Base-by-base conservation (phyloP, 1,140 invertebrate genomes). In the Rhopalosiphum padi region DNA sequence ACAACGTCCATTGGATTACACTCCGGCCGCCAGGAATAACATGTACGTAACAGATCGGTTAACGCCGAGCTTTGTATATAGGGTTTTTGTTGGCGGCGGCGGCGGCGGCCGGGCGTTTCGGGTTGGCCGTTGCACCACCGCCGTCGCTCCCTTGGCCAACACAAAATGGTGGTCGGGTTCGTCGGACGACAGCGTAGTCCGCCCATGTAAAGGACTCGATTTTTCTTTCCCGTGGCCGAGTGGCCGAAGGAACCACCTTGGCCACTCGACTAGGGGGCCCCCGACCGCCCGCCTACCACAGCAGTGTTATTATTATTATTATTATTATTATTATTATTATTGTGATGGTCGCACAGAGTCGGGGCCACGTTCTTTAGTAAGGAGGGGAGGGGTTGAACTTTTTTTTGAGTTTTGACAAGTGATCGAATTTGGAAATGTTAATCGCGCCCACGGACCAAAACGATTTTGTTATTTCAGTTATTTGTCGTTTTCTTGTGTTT, bases 91-190 rank as follows among this genome's bases (percentile, higher is more conserved):
- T 18, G 51, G 37, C 51, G 7, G 41, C 30, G 60, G 37, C 15
- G 46, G 41, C 18, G 82, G 48, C 51, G 15, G 37, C 18, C 86
- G 88, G 88, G 60, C 86, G 88, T 93, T 89, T 68, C 48, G 55
- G 48, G 68, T 53, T 43, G 37, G 51, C 48, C 41, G 21, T 77
- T 30, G 51, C 68, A 95, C 95, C 95, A 96, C 95, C 95, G 95
- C 95, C 95, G 95, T 95, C 96, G 95, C 96, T 96, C 96, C 95
- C 96, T 96, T 90, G 95, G 95, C 91, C 95, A 95, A 95, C 95
- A 96, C 96, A 96, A 96, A 96, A 96, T 96, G 96, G 96, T 95
- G 95, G 96, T 95, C 95, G 94, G 95, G 94, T 95, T 94, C 87
- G 94, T 25, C 30, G 22, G 88, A 11, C 46, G 23, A 22, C 46